Percentiles rank a stretch among this genome's conserved stretches.
These are phyloP conservation scores for Microtus ochrogaster DNA, from an alignment of 2,113 vertebrate species.

Conservation along the genomic window DNA sequence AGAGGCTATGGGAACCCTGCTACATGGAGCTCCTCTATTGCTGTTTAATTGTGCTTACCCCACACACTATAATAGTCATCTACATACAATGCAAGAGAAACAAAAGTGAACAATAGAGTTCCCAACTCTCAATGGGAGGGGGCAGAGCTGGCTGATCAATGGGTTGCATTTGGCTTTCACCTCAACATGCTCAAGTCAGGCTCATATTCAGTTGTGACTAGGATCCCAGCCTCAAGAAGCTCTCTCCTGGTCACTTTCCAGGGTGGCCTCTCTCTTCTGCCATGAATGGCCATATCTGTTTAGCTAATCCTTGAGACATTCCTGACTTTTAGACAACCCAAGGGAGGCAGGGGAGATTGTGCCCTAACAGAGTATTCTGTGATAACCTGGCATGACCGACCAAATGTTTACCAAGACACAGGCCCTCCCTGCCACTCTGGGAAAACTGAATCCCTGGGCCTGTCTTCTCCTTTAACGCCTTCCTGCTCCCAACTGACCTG, in stretches of 20 bases:
- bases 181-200: not conserved
- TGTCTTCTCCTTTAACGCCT: not conserved
- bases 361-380: not conserved
- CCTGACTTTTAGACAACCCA: not conserved
- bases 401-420: not conserved
- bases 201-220: not conserved
- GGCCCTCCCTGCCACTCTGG: not conserved
- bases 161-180: not conserved
- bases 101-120: slow-evolving; percentile 36
- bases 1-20: slow-evolving; percentile 77
- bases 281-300: not conserved
- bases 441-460: not conserved
- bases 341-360: not conserved
- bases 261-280: not conserved
- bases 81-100: slow-evolving; percentile 35
- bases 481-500: not conserved
- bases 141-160: not conserved
- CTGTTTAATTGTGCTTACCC: slow-evolving; percentile 81
- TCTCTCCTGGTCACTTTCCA: not conserved
- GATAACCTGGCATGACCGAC: not conserved
- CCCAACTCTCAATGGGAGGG: not conserved
- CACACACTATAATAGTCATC: slow-evolving; percentile 75
- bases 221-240: not conserved
- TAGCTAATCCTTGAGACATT: not conserved
- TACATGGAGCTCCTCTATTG: slow-evolving; percentile 74